Evolutionary conservation across 2,797 vertebrate species (phyloP), one percentile per base, ranked within the genome.

Genomic region (Heliangelus exortis): DNA sequence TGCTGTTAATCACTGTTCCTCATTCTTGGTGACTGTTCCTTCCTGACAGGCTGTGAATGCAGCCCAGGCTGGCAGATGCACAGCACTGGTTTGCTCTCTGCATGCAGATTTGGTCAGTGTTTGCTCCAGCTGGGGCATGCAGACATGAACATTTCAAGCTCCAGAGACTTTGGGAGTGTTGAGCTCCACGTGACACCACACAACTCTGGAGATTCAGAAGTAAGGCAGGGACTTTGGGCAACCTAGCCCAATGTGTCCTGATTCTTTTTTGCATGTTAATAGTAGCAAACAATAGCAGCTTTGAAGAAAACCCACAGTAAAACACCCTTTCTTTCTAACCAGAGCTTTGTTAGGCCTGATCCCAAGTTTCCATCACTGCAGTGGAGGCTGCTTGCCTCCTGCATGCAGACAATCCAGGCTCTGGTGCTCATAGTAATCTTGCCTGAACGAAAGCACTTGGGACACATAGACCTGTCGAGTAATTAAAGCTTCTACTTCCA

Each of bases 1-100:
- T 55, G 68, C 48, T 76, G 58, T 84, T 89, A 53, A 10, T 84
- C 67, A 54, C 57, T 39, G 67, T 95, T 95, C 90, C 90, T 86
- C 77, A 68, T 93, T 93, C 77, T 53, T 57, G 10, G 15, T 34
- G 48, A n/a, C 16, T 54, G 15, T 54, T 11, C 26, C 9, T 84
- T 91, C 41, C 69, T 20, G 21, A 14, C 2, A 48, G 36, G 39
- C 33, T 0, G 0, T 2, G 3, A 43, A 19, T 0, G 0, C 34
- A 90, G 51, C 33, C 72, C 76, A 19, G 2, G 12, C 73, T 69
- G 63, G 66, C 39, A 72, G 66, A 47, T 77, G 55, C 43, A 17
- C 61, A n/a, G 66, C 45, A 13, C n/a, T 78, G 45, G 20, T 86
- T 79, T 72, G n/a, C 55, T 51, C 1, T 31, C n/a, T 28, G 4